A percentile compares a stretch with the other conserved stretches of the same genome.
Evolutionary conservation across 2,888 invertebrate species (phyloP).

Genomic region (Smittia aterrima): DNA sequence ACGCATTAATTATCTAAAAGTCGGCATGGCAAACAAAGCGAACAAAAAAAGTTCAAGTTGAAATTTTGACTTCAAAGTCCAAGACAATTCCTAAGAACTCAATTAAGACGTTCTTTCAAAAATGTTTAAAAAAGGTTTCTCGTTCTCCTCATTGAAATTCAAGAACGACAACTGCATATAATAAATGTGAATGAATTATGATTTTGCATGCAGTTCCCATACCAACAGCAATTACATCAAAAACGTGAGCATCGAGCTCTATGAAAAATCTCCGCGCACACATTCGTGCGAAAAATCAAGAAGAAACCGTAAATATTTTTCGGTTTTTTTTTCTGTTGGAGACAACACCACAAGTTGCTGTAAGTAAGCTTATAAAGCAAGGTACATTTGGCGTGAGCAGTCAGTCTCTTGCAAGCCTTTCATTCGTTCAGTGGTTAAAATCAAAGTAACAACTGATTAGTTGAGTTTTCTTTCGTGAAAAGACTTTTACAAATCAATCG

Average conservation of each 20-base stretch:
- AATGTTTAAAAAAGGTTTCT: too few relatives aligned
- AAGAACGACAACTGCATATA: too few relatives aligned
- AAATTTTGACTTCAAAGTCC: too few relatives aligned
- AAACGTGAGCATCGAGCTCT: constrained; percentile 3
- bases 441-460: neutral
- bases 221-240: neutral
- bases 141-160: too few relatives aligned
- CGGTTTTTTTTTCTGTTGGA: neutral
- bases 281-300: neutral
- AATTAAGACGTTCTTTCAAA: too few relatives aligned
- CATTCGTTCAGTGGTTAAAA: neutral
- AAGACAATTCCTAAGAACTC: too few relatives aligned
- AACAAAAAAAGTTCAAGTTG: too few relatives aligned
- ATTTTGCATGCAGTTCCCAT: neutral
- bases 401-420: neutral
- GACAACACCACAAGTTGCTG: neutral
- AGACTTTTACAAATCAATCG: neutral
- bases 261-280: neutral
- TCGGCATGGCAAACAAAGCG: too few relatives aligned
- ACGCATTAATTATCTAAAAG: too few relatives aligned
- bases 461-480: neutral
- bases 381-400: neutral
- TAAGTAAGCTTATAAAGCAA: neutral
- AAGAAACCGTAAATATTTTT: neutral
- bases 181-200: too few relatives aligned